Evolutionary conservation across 1,140 invertebrate species (phyloP).

Genomic region (Bombus fervidus): DNA sequence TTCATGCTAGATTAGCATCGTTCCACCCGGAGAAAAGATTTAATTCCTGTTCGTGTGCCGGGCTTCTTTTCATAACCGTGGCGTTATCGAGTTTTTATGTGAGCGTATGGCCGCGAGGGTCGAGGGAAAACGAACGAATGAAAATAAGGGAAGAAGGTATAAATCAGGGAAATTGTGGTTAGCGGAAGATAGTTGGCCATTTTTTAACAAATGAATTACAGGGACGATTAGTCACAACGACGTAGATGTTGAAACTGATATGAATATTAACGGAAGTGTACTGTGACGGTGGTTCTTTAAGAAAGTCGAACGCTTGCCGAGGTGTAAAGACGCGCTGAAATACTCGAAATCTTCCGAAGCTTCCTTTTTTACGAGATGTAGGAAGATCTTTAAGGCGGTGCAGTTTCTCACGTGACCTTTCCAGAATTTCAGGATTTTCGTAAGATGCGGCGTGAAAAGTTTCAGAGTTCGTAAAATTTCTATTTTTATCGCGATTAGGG

Average conservation of each 20-base stretch:
- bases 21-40: neutral
- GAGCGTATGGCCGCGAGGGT: neutral
- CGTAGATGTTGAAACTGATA: neutral
- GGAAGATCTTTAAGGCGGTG: neutral
- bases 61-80: slow-evolving; percentile 2
- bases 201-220: slow-evolving; percentile 1
- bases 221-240: neutral
- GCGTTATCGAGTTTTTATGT: slow-evolving; percentile 24
- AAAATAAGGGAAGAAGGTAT: neutral
- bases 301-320: neutral
- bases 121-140: neutral
- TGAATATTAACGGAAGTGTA: neutral
- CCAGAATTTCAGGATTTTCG: neutral
- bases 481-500: neutral
- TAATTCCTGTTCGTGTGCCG: slow-evolving; percentile 33
- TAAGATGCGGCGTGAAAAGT: fast-evolving
- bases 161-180: neutral
- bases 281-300: neutral
- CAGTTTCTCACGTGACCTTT: neutral
- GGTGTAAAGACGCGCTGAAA: neutral
- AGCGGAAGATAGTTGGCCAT: neutral
- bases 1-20: slow-evolving; percentile 22
- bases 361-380: neutral
- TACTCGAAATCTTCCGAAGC: neutral
- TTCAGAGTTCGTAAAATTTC: neutral